Conservation (phyloP, 2,888 invertebrate species). For the Microctonus aethiopoides region DNA sequence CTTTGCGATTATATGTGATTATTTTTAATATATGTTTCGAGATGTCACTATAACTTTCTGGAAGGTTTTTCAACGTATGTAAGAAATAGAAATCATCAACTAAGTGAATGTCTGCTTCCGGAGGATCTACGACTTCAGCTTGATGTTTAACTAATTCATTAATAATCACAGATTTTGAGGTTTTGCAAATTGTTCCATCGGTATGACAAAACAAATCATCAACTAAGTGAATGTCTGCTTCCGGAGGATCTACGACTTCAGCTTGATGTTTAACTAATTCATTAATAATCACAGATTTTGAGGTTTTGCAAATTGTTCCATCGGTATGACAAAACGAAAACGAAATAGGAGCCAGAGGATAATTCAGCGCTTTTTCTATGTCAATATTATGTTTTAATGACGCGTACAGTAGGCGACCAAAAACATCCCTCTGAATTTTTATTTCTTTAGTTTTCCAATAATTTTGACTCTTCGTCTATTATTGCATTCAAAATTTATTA, state of each 20-base stretch:
- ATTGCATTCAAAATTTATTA: slow-evolving; percentile 41
- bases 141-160: slow-evolving; percentile 41
- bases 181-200: slow-evolving; percentile 50
- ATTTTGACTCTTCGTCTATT: slow-evolving; percentile 47
- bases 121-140: slow-evolving; percentile 39
- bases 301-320: slow-evolving; percentile 49
- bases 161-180: slow-evolving; percentile 44
- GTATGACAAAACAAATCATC: slow-evolving; percentile 50
- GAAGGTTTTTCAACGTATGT: slow-evolving; percentile 45
- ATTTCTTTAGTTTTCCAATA: slow-evolving; percentile 46
- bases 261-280: slow-evolving; percentile 42
- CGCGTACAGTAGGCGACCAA: slow-evolving; percentile 42
- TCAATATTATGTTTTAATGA: slow-evolving; percentile 47
- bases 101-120: slow-evolving; percentile 45
- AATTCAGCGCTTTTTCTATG: slow-evolving; percentile 47
- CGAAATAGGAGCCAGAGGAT: slow-evolving; percentile 47
- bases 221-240: slow-evolving; percentile 45
- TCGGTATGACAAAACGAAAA: slow-evolving; percentile 49
- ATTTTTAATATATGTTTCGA: slow-evolving; percentile 41
- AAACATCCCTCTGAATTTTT: slow-evolving; percentile 45
- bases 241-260: slow-evolving; percentile 39
- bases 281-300: slow-evolving; percentile 43
- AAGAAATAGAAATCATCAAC: slow-evolving; percentile 50
- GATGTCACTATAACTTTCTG: slow-evolving; percentile 43
- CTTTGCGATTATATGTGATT: slow-evolving; percentile 45